Conservation (phyloP, 37 sponge, comb jelly and placozoan genomes). For the Halichondria panicea region DNA sequence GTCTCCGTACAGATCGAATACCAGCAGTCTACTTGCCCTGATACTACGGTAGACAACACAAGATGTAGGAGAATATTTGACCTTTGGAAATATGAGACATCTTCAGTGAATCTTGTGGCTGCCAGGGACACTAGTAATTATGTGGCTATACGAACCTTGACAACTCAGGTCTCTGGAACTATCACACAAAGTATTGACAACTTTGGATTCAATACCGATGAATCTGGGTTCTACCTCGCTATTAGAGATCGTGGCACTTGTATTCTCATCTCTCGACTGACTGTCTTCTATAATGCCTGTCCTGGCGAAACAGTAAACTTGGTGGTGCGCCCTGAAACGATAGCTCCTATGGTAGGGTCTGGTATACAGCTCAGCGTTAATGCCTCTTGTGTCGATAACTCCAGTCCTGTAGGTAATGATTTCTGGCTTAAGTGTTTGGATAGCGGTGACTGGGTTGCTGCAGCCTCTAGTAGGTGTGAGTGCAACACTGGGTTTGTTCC, state of each 20-base stretch:
- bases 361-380: background rate
- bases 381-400: slow-evolving; percentile 21
- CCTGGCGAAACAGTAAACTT: background rate
- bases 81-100: slow-evolving; percentile 8
- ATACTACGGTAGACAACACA: too few relatives aligned
- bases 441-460: slow-evolving; percentile 20
- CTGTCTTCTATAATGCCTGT: slow-evolving; percentile 31
- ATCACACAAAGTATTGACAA: too few relatives aligned
- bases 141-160: background rate
- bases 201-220: background rate
- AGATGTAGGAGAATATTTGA: background rate
- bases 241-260: slow-evolving; percentile 25
- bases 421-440: slow-evolving; percentile 1
- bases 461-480: background rate
- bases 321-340: slow-evolving; percentile 1
- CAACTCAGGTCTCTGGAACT: slow-evolving; percentile 5
- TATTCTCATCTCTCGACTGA: slow-evolving; percentile 4
- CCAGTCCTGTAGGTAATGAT: background rate
- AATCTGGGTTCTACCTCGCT: slow-evolving; percentile 35
- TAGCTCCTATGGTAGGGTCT: slow-evolving; percentile 1
- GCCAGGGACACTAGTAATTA: slow-evolving; percentile 19
- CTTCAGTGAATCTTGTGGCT: background rate
- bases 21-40: background rate
- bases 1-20: slow-evolving; percentile 16
- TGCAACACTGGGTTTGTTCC: slow-evolving; percentile 4